Conservation (phyloP, 2,797 vertebrate genomes). For the Paguma larvata region DNA sequence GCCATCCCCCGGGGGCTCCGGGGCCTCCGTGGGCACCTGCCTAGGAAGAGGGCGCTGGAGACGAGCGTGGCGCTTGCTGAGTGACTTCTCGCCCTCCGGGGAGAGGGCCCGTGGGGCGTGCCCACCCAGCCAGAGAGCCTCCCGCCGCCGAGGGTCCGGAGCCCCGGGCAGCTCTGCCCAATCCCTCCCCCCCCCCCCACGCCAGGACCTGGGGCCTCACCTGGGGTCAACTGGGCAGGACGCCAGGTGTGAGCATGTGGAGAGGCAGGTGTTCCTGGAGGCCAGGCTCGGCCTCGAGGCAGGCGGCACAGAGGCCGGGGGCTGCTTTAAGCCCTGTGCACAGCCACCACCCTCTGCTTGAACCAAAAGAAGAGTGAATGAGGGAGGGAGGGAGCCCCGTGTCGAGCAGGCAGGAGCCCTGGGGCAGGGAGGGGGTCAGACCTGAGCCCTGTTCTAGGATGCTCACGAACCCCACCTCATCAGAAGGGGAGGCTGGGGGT, state of each 20-base stretch:
- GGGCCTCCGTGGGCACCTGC: not conserved
- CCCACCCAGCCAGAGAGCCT: not conserved
- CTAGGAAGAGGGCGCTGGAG: not conserved
- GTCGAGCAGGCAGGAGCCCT: not conserved
- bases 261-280: not conserved
- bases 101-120: not conserved
- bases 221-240: not conserved
- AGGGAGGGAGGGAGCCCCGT: not conserved
- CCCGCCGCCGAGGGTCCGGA: fast-evolving
- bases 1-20: fast-evolving
- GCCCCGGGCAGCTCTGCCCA: not conserved
- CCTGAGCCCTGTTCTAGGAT: not conserved
- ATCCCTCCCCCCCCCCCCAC: not conserved
- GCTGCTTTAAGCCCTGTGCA: not conserved
- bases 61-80: fast-evolving
- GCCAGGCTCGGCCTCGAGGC: not conserved
- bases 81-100: fast-evolving
- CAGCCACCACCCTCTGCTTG: not conserved
- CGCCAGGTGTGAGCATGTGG: not conserved
- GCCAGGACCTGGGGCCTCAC: not conserved
- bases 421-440: not conserved
- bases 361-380: not conserved
- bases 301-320: fast-evolving
- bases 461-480: not conserved
- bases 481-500: not conserved